A percentile compares a stretch with the other conserved stretches of the same genome.
phyloP scores from a whole-genome alignment of 2,113 vertebrate species.

The Dicerorhinus sumatrensis region DNA sequence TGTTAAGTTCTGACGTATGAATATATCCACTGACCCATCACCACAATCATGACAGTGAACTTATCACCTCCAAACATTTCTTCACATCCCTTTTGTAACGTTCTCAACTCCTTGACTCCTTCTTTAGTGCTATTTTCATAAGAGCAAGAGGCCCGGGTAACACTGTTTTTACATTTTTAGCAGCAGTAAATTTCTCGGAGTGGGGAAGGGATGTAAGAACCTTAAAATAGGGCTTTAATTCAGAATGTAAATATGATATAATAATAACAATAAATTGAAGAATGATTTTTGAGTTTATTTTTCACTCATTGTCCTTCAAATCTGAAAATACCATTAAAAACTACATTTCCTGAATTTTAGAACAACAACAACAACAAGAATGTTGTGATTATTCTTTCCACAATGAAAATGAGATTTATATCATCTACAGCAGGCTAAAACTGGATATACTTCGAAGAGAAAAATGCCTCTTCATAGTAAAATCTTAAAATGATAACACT shows the following conservation, averaged over 20 bases:
- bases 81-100: neutral
- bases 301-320: neutral
- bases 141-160: neutral
- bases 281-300: neutral
- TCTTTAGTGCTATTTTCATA: neutral
- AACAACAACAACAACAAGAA: neutral
- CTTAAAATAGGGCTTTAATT: neutral
- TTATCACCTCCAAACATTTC: neutral
- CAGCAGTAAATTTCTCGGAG: neutral
- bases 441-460: neutral
- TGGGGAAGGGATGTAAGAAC: neutral
- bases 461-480: neutral
- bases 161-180: neutral
- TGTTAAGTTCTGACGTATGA: neutral
- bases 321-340: neutral
- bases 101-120: neutral
- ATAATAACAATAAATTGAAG: neutral
- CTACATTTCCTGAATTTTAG: neutral
- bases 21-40: neutral
- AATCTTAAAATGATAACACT: neutral
- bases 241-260: neutral
- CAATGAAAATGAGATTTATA: constrained; percentile 30
- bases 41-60: neutral
- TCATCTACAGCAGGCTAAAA: neutral
- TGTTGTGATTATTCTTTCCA: neutral